Evolutionary conservation across 2,797 vertebrate genomes (phyloP).

Genomic region (Semaprochilodus insignis): DNA sequence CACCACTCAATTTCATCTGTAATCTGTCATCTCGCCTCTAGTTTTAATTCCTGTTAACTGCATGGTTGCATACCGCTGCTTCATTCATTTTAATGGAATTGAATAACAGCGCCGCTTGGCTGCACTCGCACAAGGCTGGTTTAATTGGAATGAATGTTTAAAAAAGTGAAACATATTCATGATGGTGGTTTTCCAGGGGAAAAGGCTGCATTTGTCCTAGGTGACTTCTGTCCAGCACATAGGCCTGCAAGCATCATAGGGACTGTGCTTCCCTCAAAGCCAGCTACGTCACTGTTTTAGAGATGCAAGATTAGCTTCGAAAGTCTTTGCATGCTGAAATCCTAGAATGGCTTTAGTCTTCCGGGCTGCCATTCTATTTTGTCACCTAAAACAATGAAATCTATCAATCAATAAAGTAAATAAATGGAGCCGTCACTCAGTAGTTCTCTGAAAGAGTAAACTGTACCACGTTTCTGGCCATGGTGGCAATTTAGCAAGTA

Average conservation of each 20-base stretch:
- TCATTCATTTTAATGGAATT: constrained; percentile 84
- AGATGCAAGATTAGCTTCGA: background rate
- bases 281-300: background rate
- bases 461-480: background rate
- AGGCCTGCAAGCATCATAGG: background rate
- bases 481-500: background rate
- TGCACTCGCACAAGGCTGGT: constrained; percentile 77
- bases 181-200: constrained; percentile 62
- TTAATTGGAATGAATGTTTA: constrained; percentile 83
- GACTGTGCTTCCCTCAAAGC: background rate
- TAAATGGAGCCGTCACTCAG: background rate
- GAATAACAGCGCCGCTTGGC: constrained; percentile 82
- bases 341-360: background rate
- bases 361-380: background rate
- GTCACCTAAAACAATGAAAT: background rate
- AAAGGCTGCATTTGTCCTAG: constrained; percentile 63
- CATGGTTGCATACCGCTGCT: constrained; percentile 81
- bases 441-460: background rate
- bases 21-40: constrained; percentile 84
- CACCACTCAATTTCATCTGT: constrained; percentile 72
- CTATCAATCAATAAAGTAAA: constrained; percentile 6
- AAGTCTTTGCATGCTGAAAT: background rate
- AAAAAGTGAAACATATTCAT: constrained; percentile 67
- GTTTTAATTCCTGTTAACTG: constrained; percentile 87
- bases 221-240: constrained; percentile 39